Base-by-base conservation (phyloP, 2,888 invertebrate genomes). In the Cosmia pyralina region DNA sequence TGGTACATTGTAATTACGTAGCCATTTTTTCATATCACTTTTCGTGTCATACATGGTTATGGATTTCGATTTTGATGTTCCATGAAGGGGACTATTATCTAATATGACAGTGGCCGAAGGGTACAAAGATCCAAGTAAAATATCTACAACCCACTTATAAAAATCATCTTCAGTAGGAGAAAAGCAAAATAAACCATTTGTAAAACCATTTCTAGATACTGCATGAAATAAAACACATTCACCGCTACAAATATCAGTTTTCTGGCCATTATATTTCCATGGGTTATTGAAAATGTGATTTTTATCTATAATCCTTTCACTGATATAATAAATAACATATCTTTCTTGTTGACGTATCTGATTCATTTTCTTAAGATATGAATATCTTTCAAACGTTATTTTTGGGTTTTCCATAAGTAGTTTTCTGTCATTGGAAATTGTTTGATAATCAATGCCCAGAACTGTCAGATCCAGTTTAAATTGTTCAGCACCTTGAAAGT, bases 81-180 rank as follows among this genome's bases (percentile, higher is more conserved):
- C 88, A 81, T 90, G 90, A 17, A 91, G 70, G 22, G 85, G 84
- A 75, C 87, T 88, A 50, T 88, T 88, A 69, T 91, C 88, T 77
- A 94, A 87, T 34, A 94, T 80, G 67, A 94, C 83, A n/a, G 90
- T 76, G 77, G 91, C 90, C 17, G 84, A 82, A 13, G 81, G 79
- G 69, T 79, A 74, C 28, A 94, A 76, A 10, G 55, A 48, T 38
- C 84, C 78, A 15, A 92, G 52, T 22, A 93, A 79, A 44, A 91
- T 84, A 70, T 91, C 88, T 71, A 80, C 79, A n/a, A 94, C 62
- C 94, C 93, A 94, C 74, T 91, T 93, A n/a, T 75, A 85, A 53
- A 91, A 92, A 62, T 87, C 82, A 41, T 87, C 81, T 81, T 81
- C 81, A 28, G 83, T 82, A 13, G 86, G 77, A 66, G 87, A 75